Evolutionary conservation across 1,140 invertebrate genomes (phyloP).

Genomic region (Drosophila parabipectinata): DNA sequence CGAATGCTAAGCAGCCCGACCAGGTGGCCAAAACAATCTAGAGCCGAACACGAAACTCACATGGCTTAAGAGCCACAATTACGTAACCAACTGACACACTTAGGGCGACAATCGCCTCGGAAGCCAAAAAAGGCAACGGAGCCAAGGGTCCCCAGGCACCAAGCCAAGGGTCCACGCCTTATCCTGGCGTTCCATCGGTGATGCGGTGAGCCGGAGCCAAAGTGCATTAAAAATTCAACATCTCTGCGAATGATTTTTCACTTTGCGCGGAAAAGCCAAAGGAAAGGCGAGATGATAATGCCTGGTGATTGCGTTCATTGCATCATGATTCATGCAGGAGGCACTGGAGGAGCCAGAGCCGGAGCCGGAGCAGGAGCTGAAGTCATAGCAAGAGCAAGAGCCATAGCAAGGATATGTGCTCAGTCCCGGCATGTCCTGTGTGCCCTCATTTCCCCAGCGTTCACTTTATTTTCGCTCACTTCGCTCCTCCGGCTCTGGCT

Average conservation of each 20-base stretch:
- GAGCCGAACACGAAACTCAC: not conserved
- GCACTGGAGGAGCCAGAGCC: not conserved
- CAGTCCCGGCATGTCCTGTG: constrained; percentile 20
- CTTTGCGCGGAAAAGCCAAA: constrained; percentile 15
- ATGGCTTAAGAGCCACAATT: constrained; percentile 11
- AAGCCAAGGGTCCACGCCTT: not conserved
- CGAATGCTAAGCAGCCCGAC: constrained; percentile 31
- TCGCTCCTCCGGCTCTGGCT: constrained; percentile 18
- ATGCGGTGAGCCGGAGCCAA: constrained; percentile 21
- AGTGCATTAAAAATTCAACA: constrained; percentile 77
- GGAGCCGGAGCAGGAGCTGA: not conserved
- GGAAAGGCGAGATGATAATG: constrained; percentile 44
- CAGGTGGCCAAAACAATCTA: constrained; percentile 21
- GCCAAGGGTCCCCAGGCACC: not conserved
- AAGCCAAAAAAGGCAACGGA: constrained; percentile 2
- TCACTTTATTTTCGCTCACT: constrained; percentile 43
- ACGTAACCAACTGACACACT: constrained; percentile 24
- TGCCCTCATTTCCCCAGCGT: constrained; percentile 52
- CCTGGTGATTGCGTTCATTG: constrained; percentile 62
- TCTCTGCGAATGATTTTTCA: constrained; percentile 58
- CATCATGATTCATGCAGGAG: constrained; percentile 63
- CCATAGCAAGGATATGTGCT: not conserved
- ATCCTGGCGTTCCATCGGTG: not conserved
- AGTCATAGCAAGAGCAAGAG: not conserved
- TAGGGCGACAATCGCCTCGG: constrained; percentile 24